Conservation (phyloP, 2,797 vertebrate genomes). For the Pangasius sanitwongsei region DNA sequence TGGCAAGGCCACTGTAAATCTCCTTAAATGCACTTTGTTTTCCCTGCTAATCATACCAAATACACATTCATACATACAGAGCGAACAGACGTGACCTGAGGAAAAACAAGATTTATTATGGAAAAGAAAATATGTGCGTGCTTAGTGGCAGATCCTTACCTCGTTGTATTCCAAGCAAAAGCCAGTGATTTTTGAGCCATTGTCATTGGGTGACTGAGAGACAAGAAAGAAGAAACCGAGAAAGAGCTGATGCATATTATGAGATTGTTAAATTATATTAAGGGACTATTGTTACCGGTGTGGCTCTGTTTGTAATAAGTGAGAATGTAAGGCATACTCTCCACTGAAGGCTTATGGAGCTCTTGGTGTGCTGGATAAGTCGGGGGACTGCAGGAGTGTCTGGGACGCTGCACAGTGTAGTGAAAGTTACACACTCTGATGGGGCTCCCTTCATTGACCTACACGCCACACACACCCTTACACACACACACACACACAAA, state of each 20-base stretch:
- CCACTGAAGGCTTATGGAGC: constrained; percentile 78
- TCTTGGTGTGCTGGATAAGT: constrained; percentile 75
- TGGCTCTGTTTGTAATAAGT: background rate
- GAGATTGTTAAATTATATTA: background rate
- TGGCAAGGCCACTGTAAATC: constrained; percentile 78
- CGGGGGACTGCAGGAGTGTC: constrained; percentile 75
- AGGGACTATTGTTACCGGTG: too few relatives aligned
- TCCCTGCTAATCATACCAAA: constrained; percentile 63
- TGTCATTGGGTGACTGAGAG: constrained; percentile 77
- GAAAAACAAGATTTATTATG: background rate
- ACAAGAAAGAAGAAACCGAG: constrained; percentile 18
- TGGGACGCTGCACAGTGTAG: constrained; percentile 75
- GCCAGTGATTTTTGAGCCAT: constrained; percentile 79
- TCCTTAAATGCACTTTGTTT: constrained; percentile 76
- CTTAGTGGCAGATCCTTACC: constrained; percentile 63
- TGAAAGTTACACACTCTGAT: constrained; percentile 76
- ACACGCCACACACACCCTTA: constrained; percentile 75
- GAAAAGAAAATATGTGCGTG: background rate
- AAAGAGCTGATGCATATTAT: background rate
- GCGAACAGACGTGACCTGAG: background rate
- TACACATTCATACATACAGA: background rate
- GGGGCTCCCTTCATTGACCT: constrained; percentile 71
- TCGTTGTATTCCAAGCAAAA: constrained; percentile 83
- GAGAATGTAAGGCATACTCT: constrained; percentile 65
- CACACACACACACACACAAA: constrained; percentile 45